Percentiles rank a stretch among this genome's conserved stretches.
phyloP scores from a whole-genome alignment of 2,797 vertebrate species.

The Hydrolagus colliei region DNA sequence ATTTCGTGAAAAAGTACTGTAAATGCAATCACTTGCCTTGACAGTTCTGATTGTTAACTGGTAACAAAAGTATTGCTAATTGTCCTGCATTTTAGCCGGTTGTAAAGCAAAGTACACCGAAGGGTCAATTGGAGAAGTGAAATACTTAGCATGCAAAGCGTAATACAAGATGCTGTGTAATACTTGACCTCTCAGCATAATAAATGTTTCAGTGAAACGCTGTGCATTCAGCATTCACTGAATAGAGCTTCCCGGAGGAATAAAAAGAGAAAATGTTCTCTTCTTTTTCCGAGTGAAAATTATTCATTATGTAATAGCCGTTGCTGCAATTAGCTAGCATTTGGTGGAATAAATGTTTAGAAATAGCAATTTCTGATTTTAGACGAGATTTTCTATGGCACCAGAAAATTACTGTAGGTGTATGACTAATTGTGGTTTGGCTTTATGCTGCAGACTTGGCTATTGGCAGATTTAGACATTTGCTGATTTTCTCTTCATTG shows the following conservation, averaged over 20 bases:
- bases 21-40: conserved; percentile 92
- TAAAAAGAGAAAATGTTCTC: conserved; percentile 85
- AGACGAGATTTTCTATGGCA: conserved; percentile 70
- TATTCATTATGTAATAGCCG: conserved; percentile 73
- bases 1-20: conserved; percentile 70
- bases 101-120: conserved; percentile 82
- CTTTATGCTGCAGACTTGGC: conserved; percentile 61
- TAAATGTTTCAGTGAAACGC: conserved; percentile 95
- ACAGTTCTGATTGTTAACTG: conserved; percentile 82
- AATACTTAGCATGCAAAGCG: conserved; percentile 98
- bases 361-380: conserved; percentile 76
- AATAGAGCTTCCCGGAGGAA: conserved; percentile 80
- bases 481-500: conserved; percentile 69
- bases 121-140: conserved; percentile 94
- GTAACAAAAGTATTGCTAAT: conserved; percentile 92
- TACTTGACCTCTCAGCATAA: conserved; percentile 99
- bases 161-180: conserved; percentile 94
- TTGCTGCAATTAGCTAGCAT: conserved; percentile 79
- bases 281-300: conserved; percentile 76
- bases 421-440: conserved; percentile 65
- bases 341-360: conserved; percentile 74
- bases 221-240: conserved; percentile 81
- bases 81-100: conserved; percentile 92
- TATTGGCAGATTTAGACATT: conserved; percentile 65
- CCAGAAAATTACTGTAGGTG: conserved; percentile 70